Evolutionary conservation across 2,797 vertebrate species (phyloP).

Genomic region (Salmo trutta): DNA sequence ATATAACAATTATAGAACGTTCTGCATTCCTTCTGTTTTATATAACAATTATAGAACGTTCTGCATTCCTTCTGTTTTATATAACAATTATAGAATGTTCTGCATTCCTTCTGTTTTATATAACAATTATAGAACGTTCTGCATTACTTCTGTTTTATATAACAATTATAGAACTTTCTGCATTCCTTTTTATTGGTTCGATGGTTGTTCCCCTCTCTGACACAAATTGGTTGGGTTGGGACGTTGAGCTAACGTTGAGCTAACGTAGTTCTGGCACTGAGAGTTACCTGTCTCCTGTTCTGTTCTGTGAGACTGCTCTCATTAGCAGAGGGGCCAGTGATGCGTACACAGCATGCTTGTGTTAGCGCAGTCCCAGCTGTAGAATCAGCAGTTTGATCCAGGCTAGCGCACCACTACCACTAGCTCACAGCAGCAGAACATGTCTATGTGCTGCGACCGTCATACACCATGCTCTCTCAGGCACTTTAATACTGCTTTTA

Average conservation of each 20-base stretch:
- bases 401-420: neutral
- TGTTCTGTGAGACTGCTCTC: constrained; percentile 16
- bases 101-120: too few species aligned
- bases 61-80: too few species aligned
- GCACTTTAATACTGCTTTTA: neutral
- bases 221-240: neutral
- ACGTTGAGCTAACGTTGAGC: neutral
- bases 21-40: too few species aligned
- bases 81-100: too few species aligned
- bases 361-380: constrained; percentile 32
- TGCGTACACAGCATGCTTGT: constrained; percentile 36
- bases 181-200: neutral
- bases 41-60: too few species aligned
- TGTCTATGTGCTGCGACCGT: neutral
- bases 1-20: too few species aligned
- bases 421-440: neutral
- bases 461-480: neutral
- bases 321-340: constrained; percentile 64
- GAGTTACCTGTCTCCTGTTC: constrained; percentile 15
- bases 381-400: constrained; percentile 7
- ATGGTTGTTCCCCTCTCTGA: neutral
- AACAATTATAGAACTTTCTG: neutral
- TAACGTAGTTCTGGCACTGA: neutral
- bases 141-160: too few species aligned
- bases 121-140: too few species aligned